These are phyloP conservation scores for Malacosoma neustria DNA, from an alignment of 2,888 invertebrate species.

Conservation along the genomic window DNA sequence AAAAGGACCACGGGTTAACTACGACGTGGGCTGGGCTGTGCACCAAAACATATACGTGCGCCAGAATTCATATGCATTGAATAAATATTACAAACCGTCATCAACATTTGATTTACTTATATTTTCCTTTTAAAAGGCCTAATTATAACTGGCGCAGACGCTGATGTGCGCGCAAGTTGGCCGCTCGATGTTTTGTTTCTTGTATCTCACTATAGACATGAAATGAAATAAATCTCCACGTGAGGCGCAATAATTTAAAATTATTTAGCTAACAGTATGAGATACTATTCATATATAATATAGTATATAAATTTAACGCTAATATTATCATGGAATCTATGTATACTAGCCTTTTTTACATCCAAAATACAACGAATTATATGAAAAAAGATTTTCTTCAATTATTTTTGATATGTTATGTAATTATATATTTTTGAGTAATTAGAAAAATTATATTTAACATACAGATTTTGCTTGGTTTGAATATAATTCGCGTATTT, in stretches of 20 bases:
- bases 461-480: too few species aligned
- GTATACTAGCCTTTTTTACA: constrained; percentile 37
- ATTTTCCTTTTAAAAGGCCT: background rate
- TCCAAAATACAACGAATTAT: constrained; percentile 28
- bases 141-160: too few species aligned
- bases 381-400: constrained; percentile 3
- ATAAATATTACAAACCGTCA: background rate
- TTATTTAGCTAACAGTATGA: constrained; percentile 62
- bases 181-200: too few species aligned
- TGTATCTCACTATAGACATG: too few species aligned
- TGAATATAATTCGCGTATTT: background rate
- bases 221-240: constrained; percentile 19
- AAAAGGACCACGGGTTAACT: too few species aligned
- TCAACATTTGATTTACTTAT: background rate
- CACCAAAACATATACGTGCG: background rate
- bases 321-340: constrained; percentile 54
- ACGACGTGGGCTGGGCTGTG: too few species aligned
- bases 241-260: constrained; percentile 32
- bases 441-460: background rate
- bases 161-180: too few species aligned
- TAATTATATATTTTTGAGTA: background rate
- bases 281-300: constrained; percentile 46
- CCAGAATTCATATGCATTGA: background rate
- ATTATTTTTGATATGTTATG: constrained; percentile 1
- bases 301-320: constrained; percentile 41